Percentiles rank a stretch among this genome's conserved stretches.
Evolutionary conservation across 1,140 invertebrate species (phyloP).

Genomic region (Drosophila novamexicana): DNA sequence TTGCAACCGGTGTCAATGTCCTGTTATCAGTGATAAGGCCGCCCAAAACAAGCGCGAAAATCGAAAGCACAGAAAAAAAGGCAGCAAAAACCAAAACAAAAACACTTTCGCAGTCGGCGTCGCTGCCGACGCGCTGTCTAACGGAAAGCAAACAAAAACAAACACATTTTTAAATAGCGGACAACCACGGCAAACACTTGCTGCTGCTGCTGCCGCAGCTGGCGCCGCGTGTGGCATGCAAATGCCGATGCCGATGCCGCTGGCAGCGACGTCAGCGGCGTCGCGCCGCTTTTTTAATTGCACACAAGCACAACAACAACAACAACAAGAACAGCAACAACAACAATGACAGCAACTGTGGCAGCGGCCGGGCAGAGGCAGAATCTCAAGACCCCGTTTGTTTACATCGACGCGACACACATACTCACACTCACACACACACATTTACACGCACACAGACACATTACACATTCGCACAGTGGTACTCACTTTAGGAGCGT

Average conservation of each 20-base stretch:
- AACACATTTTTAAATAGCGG: slow-evolving; percentile 45
- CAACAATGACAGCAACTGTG: slow-evolving; percentile 15
- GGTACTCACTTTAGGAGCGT: slow-evolving; percentile 58
- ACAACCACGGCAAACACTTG: slow-evolving; percentile 38
- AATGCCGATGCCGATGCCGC: slow-evolving; percentile 40
- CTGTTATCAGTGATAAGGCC: slow-evolving; percentile 48
- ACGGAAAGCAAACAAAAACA: slow-evolving; percentile 48
- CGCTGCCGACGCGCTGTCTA: slow-evolving; percentile 53
- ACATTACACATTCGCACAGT: slow-evolving; percentile 57
- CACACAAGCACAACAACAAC: slow-evolving; percentile 37
- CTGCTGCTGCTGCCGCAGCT: slow-evolving; percentile 40
- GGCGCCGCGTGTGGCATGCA: slow-evolving; percentile 51
- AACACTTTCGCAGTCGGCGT: slow-evolving; percentile 26
- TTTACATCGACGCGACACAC: slow-evolving; percentile 53
- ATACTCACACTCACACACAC: background rate
- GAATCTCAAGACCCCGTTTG: slow-evolving; percentile 82
- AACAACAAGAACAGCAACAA: slow-evolving; percentile 13
- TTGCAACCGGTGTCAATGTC: slow-evolving; percentile 56
- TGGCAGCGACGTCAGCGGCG: slow-evolving; percentile 4
- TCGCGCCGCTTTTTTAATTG: slow-evolving; percentile 68
- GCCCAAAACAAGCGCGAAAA: slow-evolving; percentile 48
- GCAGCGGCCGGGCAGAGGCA: slow-evolving; percentile 37
- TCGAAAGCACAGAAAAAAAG: slow-evolving; percentile 26
- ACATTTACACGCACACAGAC: slow-evolving; percentile 20
- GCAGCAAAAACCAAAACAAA: slow-evolving; percentile 1